Base-by-base conservation (phyloP, 1,140 invertebrate species). In the Scaptomyza montana region DNA sequence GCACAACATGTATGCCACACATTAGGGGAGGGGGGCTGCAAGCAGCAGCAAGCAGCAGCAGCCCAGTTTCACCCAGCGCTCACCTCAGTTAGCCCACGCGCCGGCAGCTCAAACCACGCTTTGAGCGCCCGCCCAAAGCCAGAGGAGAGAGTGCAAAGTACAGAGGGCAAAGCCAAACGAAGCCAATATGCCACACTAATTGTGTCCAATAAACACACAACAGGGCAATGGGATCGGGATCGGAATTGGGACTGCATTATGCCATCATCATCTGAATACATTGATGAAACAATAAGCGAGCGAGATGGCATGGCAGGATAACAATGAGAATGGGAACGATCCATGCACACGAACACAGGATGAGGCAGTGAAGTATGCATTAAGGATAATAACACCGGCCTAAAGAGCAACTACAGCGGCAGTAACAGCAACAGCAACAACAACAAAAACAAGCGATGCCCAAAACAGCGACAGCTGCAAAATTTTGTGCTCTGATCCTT, bases 401-500 rank as follows among this genome's bases (percentile, higher is more conserved):
- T 81, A 89, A 81, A 89, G 84, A 86, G 82, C 81, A 86, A 86
- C 80, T 57, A 68, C 65, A 75, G 45, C 73, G 55, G 46, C 72
- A 57, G 45, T 10, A 56, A 2, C 53, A 65, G 49, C 56, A 66
- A 25, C 61, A 72, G 39, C 69, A 73, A 54, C 74, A 66, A 39
- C 57, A 55, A 9, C 55, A 72, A 63, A 70, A 60, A 50, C 47
- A 19, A 75, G 74, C 71, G 69, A 80, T 57, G 71, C 75, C 76
- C 68, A 74, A 90, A 90, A 90, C 72, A 90, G 74, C 82, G 86
- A 84, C 90, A 91, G 90, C 90, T 91, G 90, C 90, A 91, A 91
- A 91, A 85, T 70, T 64, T 79, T 87, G 82, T 82, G 82, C 82
- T 86, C 80, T 89, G 90, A 91, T 91, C 90, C 90, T 91, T 91